Evolutionary conservation across 2,797 vertebrate species (phyloP).

Genomic region (Antrozous pallidus): DNA sequence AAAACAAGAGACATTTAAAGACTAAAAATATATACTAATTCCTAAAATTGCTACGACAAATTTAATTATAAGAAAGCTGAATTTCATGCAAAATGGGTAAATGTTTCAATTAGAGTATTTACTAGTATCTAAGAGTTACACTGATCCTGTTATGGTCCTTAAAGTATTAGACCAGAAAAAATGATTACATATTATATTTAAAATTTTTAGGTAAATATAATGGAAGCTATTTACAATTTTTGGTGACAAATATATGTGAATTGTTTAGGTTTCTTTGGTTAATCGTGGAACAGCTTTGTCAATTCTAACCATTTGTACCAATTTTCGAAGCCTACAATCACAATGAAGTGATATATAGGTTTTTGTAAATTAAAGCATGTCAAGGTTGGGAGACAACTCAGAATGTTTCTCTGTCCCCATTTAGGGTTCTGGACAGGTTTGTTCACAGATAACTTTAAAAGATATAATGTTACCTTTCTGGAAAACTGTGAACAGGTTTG

Average conservation of each 20-base stretch:
- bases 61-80: background rate
- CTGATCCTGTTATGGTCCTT: background rate
- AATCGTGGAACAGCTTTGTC: background rate
- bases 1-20: background rate
- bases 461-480: background rate
- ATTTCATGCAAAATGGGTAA: slow-evolving; percentile 10
- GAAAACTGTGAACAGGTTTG: background rate
- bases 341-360: background rate
- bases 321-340: background rate
- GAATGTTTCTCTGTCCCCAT: background rate
- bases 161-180: background rate
- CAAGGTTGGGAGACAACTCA: background rate
- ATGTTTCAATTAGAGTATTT: slow-evolving; percentile 30
- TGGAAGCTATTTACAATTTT: background rate
- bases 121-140: background rate
- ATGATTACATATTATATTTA: background rate
- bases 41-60: slow-evolving; percentile 9
- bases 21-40: background rate
- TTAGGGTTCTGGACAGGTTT: background rate
- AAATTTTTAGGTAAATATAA: background rate
- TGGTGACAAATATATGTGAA: background rate
- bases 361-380: background rate
- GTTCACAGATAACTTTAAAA: background rate
- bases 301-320: background rate
- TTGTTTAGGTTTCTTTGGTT: background rate